A percentile compares a stretch with the other conserved stretches of the same genome.
phyloP scores from a whole-genome alignment of 2,113 vertebrate genomes.

The Procapra przewalskii region DNA sequence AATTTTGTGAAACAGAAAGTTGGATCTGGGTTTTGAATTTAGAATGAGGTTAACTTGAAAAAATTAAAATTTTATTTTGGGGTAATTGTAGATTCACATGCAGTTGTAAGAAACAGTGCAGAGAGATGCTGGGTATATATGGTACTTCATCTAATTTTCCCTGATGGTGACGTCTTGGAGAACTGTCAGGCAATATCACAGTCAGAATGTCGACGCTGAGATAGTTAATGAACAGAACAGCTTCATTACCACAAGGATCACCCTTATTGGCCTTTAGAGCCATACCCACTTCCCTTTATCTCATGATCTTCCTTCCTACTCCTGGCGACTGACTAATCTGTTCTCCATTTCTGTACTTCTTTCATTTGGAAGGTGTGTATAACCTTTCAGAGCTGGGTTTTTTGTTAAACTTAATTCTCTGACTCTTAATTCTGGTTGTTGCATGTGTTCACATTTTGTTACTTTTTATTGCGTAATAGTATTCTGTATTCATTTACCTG shows the following conservation, averaged over 20 bases:
- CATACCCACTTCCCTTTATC: fast-evolving
- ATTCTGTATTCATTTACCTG: neutral
- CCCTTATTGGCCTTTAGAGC: neutral
- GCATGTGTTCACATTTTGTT: fast-evolving
- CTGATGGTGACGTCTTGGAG: neutral
- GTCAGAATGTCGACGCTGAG: neutral
- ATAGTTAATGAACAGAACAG: neutral
- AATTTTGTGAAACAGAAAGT: neutral
- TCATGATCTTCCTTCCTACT: fast-evolving
- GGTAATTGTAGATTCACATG: neutral
- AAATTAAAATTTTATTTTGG: neutral
- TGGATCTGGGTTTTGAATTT: neutral
- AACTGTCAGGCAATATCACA: fast-evolving
- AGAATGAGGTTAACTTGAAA: neutral
- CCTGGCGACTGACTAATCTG: neutral
- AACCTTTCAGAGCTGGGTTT: neutral
- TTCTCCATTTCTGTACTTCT: neutral
- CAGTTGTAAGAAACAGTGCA: neutral
- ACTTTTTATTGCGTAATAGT: neutral
- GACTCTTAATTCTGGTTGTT: neutral
- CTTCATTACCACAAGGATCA: fast-evolving
- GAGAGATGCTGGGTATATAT: neutral
- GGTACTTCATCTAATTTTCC: neutral
- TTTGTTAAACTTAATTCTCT: neutral
- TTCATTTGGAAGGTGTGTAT: neutral